These are phyloP conservation scores for Capitulum mitella DNA, from an alignment of 2,888 invertebrate species.

Conservation along the genomic window DNA sequence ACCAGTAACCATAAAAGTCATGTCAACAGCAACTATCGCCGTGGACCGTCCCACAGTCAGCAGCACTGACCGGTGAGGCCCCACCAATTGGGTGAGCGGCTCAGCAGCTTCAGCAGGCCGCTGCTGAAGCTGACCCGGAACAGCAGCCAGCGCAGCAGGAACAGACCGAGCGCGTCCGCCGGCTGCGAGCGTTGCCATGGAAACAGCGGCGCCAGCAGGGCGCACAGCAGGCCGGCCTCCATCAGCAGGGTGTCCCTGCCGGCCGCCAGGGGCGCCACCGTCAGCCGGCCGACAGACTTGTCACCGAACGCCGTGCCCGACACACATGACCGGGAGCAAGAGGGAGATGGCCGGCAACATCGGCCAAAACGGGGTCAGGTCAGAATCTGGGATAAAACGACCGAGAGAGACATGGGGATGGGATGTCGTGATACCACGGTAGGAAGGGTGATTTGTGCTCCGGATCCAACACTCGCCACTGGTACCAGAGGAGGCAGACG, in stretches of 20 bases:
- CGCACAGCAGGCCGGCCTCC: slow-evolving; percentile 63
- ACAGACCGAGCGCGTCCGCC: slow-evolving; percentile 32
- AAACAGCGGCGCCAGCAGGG: slow-evolving; percentile 58
- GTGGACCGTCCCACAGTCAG: too few species aligned
- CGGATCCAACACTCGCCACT: too few species aligned
- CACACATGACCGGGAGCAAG: too few species aligned
- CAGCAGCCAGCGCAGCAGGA: slow-evolving; percentile 54
- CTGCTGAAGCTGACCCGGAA: slow-evolving; percentile 64
- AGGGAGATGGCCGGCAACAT: neutral
- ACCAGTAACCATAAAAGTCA: too few species aligned
- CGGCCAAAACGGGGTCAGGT: too few species aligned
- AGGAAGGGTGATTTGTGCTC: too few species aligned
- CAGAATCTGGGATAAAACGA: slow-evolving; percentile 11
- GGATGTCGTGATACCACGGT: too few species aligned
- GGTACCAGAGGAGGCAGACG: too few species aligned
- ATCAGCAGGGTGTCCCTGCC: slow-evolving; percentile 63
- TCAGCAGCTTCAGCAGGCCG: slow-evolving; percentile 62
- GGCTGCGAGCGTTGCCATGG: slow-evolving; percentile 32
- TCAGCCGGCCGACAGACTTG: slow-evolving; percentile 8
- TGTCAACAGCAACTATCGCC: too few species aligned
- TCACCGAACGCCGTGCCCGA: too few species aligned
- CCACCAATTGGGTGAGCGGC: slow-evolving; percentile 70
- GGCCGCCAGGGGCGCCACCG: slow-evolving; percentile 32
- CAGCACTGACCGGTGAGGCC: slow-evolving; percentile 56
- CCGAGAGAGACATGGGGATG: too few species aligned